These are phyloP conservation scores for Seladonia tumulorum DNA, from an alignment of 2,888 invertebrate genomes.

Conservation along the genomic window DNA sequence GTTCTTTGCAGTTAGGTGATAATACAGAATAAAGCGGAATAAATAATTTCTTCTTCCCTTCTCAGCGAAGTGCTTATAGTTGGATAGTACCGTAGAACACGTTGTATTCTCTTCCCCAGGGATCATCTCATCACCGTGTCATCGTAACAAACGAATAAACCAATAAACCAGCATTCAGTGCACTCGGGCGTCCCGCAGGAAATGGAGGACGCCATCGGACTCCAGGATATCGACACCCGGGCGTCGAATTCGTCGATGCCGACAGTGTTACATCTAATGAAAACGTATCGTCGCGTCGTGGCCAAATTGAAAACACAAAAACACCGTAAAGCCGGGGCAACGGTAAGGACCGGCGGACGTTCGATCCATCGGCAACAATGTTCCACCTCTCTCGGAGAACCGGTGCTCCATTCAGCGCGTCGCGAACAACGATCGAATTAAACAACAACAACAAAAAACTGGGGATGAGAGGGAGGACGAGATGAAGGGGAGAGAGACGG, in stretches of 20 bases:
- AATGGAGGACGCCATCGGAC: neutral
- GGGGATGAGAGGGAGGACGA: neutral
- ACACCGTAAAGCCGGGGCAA: constrained; percentile 32
- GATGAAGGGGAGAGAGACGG: neutral
- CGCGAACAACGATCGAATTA: constrained; percentile 30
- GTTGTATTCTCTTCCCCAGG: neutral
- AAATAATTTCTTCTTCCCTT: too few relatives aligned
- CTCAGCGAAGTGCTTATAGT: too few relatives aligned
- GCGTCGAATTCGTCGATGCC: constrained; percentile 5
- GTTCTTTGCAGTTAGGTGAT: too few relatives aligned
- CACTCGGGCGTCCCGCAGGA: neutral
- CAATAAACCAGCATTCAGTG: neutral
- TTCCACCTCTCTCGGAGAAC: constrained; percentile 17
- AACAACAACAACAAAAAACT: neutral
- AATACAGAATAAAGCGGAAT: too few relatives aligned
- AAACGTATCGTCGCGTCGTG: constrained; percentile 55
- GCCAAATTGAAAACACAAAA: constrained; percentile 45
- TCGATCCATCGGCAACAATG: constrained; percentile 23
- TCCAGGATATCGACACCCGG: constrained; percentile 45
- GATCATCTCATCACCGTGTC: neutral
- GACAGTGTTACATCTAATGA: constrained; percentile 54
- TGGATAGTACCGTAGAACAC: too few relatives aligned
- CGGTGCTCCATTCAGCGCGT: constrained; percentile 42
- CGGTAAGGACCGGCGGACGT: constrained; percentile 43
- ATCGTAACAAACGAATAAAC: neutral